These are phyloP conservation scores for Vanessa tameamea DNA, from an alignment of 1,140 invertebrate species.

Conservation along the genomic window DNA sequence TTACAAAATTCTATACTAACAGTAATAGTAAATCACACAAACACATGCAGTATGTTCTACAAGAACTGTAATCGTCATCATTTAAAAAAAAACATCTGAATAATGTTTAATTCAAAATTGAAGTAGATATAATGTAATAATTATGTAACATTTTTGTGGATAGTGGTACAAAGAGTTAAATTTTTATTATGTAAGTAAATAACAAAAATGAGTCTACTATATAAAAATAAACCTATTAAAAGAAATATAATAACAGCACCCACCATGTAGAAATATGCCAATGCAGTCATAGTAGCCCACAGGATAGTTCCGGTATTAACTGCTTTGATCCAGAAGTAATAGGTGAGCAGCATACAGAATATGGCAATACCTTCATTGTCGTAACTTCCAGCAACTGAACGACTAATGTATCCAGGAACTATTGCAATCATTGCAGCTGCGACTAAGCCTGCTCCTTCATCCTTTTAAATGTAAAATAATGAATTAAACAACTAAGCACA, in stretches of 20 bases:
- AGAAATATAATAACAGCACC: constrained; percentile 42
- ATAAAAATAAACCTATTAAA: background rate
- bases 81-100: too few species aligned
- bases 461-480: constrained; percentile 79
- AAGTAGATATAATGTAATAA: too few species aligned
- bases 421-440: constrained; percentile 97
- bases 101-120: too few species aligned
- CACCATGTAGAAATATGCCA: constrained; percentile 99
- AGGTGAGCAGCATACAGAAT: constrained; percentile 98
- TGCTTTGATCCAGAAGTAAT: constrained; percentile 98
- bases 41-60: too few species aligned
- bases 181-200: too few species aligned
- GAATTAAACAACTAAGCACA: background rate
- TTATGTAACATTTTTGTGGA: too few species aligned
- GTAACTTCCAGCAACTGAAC: constrained; percentile 98
- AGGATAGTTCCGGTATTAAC: constrained; percentile 97
- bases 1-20: background rate
- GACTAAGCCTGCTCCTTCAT: constrained; percentile 94
- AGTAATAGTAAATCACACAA: too few species aligned
- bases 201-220: too few species aligned
- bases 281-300: constrained; percentile 93
- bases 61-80: too few species aligned
- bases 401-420: constrained; percentile 98
- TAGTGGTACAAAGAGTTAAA: too few species aligned
- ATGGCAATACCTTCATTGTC: constrained; percentile 99